Base-by-base conservation (phyloP, 2,888 invertebrate genomes). In the Crioceris asparagi region DNA sequence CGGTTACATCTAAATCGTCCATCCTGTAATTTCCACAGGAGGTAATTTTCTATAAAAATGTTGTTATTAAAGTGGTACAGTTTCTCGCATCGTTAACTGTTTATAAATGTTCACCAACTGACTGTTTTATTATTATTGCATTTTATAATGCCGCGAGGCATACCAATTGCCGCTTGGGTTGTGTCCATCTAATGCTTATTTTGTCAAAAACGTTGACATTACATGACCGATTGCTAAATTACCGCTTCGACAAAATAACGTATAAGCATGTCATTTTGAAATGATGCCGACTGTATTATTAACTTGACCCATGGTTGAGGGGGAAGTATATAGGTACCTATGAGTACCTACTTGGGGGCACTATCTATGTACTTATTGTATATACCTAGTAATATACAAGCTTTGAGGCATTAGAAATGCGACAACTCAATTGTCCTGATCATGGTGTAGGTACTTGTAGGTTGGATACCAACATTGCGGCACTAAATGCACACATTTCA, bases 61-160 rank as follows among this genome's bases (percentile, higher is more conserved):
- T 47, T 49, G 40, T 48, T 47, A 52, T 52, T 46, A 52, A 46
- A 38, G 41, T 45, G 41, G 47, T 50, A 51, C 47, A 39, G 48
- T 53, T 52, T 52, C 47, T 51, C 51, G 52, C 52, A 49, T 52
- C 51, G 52, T 52, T 52, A 52, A 51, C 52, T 47, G 46, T 49
- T 49, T 43, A 45, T 48, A 49, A 52, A 51, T 51, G 49, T 45
- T 48, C 41, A 49, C 45, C 48, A 48, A 45, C 47, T 47, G 47
- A 42, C 47, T 48, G 43, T 45, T 44, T 46, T 45, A 51, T 50
- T n/a, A n/a, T n/a, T n/a, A n/a, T n/a, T n/a, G n/a, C n/a, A n/a
- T n/a, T n/a, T n/a, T n/a, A n/a, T n/a, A n/a, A n/a, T 51, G 46
- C 47, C 42, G 30, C 25, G 10, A 37, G 49, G 43, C 48, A 48